These are phyloP conservation scores for Drosophila birchii DNA, from an alignment of 2,888 invertebrate genomes.

Conservation along the genomic window DNA sequence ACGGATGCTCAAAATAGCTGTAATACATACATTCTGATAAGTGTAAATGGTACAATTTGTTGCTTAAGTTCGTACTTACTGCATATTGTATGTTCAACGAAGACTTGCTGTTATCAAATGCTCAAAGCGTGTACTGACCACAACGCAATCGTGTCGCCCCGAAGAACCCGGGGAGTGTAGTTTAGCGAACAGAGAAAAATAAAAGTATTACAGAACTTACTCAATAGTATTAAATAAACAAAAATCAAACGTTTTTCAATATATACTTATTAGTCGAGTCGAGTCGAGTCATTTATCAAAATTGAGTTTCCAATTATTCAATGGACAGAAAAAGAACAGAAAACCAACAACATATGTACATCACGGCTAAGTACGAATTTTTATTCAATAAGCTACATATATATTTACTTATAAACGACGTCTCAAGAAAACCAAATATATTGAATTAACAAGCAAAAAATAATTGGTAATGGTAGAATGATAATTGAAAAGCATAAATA, in stretches of 20 bases:
- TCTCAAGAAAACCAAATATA: conserved; percentile 60
- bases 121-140: conserved; percentile 52
- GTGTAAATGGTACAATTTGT: conserved; percentile 33
- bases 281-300: conserved; percentile 53
- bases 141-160: conserved; percentile 46
- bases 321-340: conserved; percentile 36
- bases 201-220: conserved; percentile 53
- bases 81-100: conserved; percentile 35
- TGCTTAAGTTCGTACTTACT: conserved; percentile 16
- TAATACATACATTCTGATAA: conserved; percentile 25
- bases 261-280: conserved; percentile 59
- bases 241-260: conserved; percentile 55
- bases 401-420: conserved; percentile 60
- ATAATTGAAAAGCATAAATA: conserved; percentile 40
- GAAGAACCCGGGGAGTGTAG: conserved; percentile 4
- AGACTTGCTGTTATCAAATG: conserved; percentile 46
- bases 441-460: conserved; percentile 38
- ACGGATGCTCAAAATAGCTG: conserved; percentile 45
- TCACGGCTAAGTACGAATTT: conserved; percentile 78
- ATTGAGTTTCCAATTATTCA: conserved; percentile 60
- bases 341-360: conserved; percentile 59
- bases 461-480: conserved; percentile 64
- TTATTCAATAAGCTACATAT: conserved; percentile 73
- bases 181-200: conserved; percentile 28
- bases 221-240: conserved; percentile 48